Evolutionary conservation across 2,888 invertebrate genomes (phyloP), one percentile per base, ranked within the genome.

Genomic region (Lasius platythorax): DNA sequence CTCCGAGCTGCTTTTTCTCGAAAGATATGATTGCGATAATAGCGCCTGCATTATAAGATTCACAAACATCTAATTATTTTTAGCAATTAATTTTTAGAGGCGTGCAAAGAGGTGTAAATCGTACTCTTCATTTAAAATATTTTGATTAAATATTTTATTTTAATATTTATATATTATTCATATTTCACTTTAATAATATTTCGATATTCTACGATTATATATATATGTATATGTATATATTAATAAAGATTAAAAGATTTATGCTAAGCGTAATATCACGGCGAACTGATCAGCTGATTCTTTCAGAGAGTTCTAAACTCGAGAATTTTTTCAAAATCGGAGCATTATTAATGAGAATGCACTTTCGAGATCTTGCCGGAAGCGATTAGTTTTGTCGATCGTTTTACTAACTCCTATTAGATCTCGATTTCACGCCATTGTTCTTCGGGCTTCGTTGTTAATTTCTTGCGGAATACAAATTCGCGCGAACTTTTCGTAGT

Each of bases 381-480:
- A 88, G 74, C 84, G 84, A 81, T 81, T 84, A 74, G 78, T 83
- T 88, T 89, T 23, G 85, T 68, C 46, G 73, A 33, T 6, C 23
- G 30, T 68, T 78, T 68, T 78, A 56, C 6, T n/a, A 70, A 66
- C 40, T 78, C 9, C 50, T 18, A 76, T 67, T 67, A 76, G 18
- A 67, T 28, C 23, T 2, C 30, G 28, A 78, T 78, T 78, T 78
- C 76, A 78, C 76, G 61, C 81, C 70, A 70, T 64, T 56, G 63
- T 50, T 30, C 40, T 79, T 75, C 61, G 33, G 74, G 28, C 58
- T 82, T 50, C 30, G 61, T 33, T 73, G 56, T 85, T 83, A 87
- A 88, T 88, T 85, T 88, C 84, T 79, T 79, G 58, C 61, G 78
- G 33, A 83, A 75, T 79, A 79, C 46, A 70, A 66, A 88, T 78